Evolutionary conservation across 2,797 vertebrate genomes (phyloP), one percentile per base, ranked within the genome.

Genomic region (Alosa sapidissima): DNA sequence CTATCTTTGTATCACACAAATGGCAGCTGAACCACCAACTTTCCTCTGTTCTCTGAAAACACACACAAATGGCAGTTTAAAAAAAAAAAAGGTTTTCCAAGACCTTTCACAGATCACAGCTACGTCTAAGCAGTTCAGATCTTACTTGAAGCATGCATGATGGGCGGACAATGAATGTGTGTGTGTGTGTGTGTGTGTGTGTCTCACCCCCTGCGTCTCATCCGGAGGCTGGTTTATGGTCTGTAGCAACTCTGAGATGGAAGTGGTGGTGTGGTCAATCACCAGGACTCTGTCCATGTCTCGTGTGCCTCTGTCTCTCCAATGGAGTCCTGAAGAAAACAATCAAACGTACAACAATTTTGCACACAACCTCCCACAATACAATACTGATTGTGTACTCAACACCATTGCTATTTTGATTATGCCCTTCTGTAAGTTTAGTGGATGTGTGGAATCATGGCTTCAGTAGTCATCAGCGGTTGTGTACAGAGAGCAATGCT

Each of bases 1-100:
- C 96, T 90, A 99, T 94, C 88, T 96, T 92, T 90, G 96, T 85
- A 81, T 97, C 97, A 92, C 97, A 98, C 83, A 98, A 93, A 85
- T 87, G 92, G 85, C 97, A 99, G 88, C 90, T 93, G 81, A 97
- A 98, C 86, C 52, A 21, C 54, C 81, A 14, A 48, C 55, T 45
- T 82, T 54, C 49, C 48, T 82, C 33, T 82, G 49, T 19, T 82
- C 54, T 52, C 49, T 36, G 51, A 33, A 54, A 54, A 54, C 78
- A 47, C 13, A 55, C 36, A 54, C 16, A 81, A 14, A 78, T 28
- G 28, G 28, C 28, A 28, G 28, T 28, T 28, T 28, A 28, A 28
- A 28, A 28, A n/a, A 28, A n/a, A 28, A 28, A 28, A 28, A 28
- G 28, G 28, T 28, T 28, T 28, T 28, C 28, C 28, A 28, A 28